Conservation (phyloP, 2,113 vertebrate species). For the Nesoenas mayeri region DNA sequence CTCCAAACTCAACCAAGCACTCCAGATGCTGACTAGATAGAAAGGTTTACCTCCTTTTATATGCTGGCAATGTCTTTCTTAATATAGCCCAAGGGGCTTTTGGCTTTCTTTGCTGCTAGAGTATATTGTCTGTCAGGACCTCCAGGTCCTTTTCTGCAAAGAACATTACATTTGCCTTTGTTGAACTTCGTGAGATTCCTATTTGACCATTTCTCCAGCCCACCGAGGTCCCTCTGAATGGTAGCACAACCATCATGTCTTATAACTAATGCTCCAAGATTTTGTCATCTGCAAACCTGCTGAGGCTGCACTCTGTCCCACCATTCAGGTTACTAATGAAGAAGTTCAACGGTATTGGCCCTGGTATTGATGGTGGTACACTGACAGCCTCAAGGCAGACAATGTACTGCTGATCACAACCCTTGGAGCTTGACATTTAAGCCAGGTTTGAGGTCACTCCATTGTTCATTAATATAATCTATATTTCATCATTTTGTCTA, state of each 20-base stretch:
- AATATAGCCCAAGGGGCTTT: fast-evolving
- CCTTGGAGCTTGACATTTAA: neutral
- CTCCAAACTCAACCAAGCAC: neutral
- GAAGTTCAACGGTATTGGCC: neutral
- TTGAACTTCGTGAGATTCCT: too few species aligned
- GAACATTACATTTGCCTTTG: neutral
- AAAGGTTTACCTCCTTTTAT: neutral
- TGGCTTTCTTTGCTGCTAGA: neutral
- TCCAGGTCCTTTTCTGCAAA: too few species aligned
- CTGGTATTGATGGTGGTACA: neutral
- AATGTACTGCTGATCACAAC: neutral
- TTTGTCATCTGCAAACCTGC: neutral
- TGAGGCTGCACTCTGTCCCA: neutral
- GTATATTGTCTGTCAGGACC: neutral
- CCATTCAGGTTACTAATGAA: neutral
- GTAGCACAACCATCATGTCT: neutral
- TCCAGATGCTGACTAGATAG: neutral
- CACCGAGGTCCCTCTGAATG: neutral
- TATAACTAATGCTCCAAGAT: neutral
- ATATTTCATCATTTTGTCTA: neutral
- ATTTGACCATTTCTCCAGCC: neutral
- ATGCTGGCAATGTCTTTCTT: neutral
- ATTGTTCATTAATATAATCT: neutral
- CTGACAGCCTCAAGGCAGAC: neutral
- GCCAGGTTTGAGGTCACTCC: neutral